Evolutionary conservation across 1,140 invertebrate species (phyloP).

Genomic region (Polypedilum vanderplanki): DNA sequence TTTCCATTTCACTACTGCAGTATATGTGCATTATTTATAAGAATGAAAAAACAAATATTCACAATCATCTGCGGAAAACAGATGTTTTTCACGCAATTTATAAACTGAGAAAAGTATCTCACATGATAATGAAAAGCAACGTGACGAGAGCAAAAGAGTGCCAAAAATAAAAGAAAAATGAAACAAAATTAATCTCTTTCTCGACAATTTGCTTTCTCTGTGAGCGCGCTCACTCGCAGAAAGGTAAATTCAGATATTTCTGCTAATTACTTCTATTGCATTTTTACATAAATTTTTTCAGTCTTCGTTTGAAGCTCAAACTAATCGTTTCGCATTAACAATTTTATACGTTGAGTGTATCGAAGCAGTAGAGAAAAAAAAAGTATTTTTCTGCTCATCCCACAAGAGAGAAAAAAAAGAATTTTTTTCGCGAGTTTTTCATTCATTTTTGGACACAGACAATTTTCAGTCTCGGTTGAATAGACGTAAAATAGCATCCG

Average conservation of each 20-base stretch:
- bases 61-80: background rate
- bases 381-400: background rate
- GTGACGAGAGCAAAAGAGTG: background rate
- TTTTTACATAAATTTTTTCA: background rate
- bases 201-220: background rate
- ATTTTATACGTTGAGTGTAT: slow-evolving; percentile 11
- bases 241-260: slow-evolving; percentile 2
- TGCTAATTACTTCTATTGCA: slow-evolving; percentile 19
- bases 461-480: slow-evolving; percentile 26
- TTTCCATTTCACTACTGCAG: no score
- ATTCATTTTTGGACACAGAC: slow-evolving; percentile 23
- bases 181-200: background rate
- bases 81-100: background rate
- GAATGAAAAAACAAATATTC: background rate
- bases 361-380: background rate
- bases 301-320: slow-evolving; percentile 16
- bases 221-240: background rate
- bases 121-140: background rate
- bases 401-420: background rate
- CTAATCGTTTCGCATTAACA: slow-evolving; percentile 12
- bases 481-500: background rate
- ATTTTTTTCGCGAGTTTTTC: slow-evolving; percentile 24
- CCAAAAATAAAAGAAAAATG: background rate
- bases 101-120: slow-evolving; percentile 4
- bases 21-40: no score